These are phyloP conservation scores for Lasioglossum lativentre DNA, from an alignment of 2,888 invertebrate species.

Conservation along the genomic window DNA sequence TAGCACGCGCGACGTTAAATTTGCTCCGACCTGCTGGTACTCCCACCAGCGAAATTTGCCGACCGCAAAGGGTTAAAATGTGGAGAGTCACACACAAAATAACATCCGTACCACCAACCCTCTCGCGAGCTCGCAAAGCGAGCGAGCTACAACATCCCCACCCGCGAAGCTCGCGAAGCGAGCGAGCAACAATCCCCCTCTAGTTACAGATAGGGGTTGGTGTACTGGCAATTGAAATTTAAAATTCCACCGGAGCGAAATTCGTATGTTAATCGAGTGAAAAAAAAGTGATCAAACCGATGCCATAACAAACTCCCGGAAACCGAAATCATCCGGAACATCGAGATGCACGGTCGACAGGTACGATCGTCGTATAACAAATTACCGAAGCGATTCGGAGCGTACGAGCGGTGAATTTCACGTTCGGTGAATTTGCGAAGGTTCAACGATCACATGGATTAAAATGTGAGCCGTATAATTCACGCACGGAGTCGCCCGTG, in stretches of 20 bases:
- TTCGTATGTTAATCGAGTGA: neutral
- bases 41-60: too few relatives aligned
- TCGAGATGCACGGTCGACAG: conserved; percentile 7
- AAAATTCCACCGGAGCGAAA: neutral
- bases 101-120: too few relatives aligned
- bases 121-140: too few relatives aligned
- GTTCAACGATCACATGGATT: conserved; percentile 36
- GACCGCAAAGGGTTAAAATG: too few relatives aligned
- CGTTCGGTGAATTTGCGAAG: conserved; percentile 43
- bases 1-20: too few relatives aligned
- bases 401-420: conserved; percentile 33
- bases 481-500: conserved; percentile 3
- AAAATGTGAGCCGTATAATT: conserved; percentile 40
- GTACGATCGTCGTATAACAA: conserved; percentile 11
- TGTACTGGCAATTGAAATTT: neutral
- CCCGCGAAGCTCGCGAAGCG: too few relatives aligned
- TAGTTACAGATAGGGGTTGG: too few relatives aligned
- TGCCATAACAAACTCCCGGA: neutral
- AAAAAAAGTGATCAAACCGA: neutral
- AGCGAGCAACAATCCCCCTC: too few relatives aligned
- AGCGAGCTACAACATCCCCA: too few relatives aligned
- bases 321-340: neutral
- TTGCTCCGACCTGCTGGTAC: too few relatives aligned
- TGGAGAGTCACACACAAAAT: too few relatives aligned
- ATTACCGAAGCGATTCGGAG: conserved; percentile 14